Base-by-base conservation (phyloP, 2,797 vertebrate species). In the Sebastes kiyomatsui region DNA sequence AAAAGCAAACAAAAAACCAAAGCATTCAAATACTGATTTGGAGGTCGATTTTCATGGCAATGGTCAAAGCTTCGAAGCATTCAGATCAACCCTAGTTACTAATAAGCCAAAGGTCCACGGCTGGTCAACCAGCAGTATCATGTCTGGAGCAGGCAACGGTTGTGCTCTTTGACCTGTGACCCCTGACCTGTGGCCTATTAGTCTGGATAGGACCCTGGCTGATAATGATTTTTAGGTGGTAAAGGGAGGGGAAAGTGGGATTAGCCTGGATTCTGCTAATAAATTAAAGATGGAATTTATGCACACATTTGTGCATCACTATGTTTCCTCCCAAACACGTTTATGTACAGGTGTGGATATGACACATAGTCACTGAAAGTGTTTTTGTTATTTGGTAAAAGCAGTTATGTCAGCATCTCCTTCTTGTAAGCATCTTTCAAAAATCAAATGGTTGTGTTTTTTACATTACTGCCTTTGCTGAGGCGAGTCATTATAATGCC, bases 91-190 rank as follows among this genome's bases (percentile, higher is more conserved):
- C 42, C 16, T 46, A 18, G 75, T 65, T 59, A 55, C 10, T 23
- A 67, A 72, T 42, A 70, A 64, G 14, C 28, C 30, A 82, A 65
- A 70, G n/a, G 32, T 18, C 18, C 18, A 20, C 33, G 11, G 28
- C 67, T 60, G 35, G 69, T 81, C 68, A 75, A 76, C 38, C 55
- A 65, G 14, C 30, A 72, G 32, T 61, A 20, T 77, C 72, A 65
- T 82, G 72, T 84, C 55, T 77, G 30, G 75, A 58, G 22, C 58
- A 55, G 55, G 14, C 58, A 80, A 61, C 67, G 73, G 60, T 55
- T 32, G 2, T 56, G 67, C 46, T 56, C 79, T 82, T 38, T 77
- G 75, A 85, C 79, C 68, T 35, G 2, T 76, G 60, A 79, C 78
- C 68, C 28, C 32, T 83, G 67, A 71, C 77, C 79, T 67, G 25